Evolutionary conservation across 2,888 invertebrate genomes (phyloP), one percentile per base, ranked within the genome.

Genomic region (Meta bourneti): DNA sequence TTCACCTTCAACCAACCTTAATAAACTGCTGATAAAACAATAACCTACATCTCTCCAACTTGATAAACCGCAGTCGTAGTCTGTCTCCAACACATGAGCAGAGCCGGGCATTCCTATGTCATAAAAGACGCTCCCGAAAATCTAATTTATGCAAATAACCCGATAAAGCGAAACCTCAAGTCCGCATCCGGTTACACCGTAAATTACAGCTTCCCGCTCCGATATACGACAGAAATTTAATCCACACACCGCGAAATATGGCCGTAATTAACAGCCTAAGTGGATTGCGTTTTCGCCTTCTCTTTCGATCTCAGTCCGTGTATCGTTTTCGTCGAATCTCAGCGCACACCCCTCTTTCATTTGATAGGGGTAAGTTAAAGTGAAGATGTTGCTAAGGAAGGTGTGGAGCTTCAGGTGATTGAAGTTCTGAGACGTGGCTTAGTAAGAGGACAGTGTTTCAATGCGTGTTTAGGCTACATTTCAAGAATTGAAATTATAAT

Each of bases 121-220:
- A 72, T 79, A 87, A 80, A 87, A 54, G 48, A 54, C 77, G n/a
- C 54, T 48, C 72, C n/a, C 77, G 7, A 48, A 75, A 71, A 89
- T 89, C 78, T 89, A 89, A 89, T 89, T 89, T 83, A 89, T 89
- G 89, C 82, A 89, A 89, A 89, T 89, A 83, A 83, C 89, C 70
- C 83, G 89, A 83, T 89, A 89, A 61, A 89, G 82, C 89, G 83
- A 89, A 89, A 89, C 89, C 89, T 89, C 89, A 83, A 83, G 83
- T 75, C 77, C 54, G 89, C 54, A 83, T 89, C 83, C 83, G 49
- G 52, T 89, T 82, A 77, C 89, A 83, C 54, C 77, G 77, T 83
- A 77, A 71, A 89, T 89, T 87, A 79, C 75, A 49, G 74, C 69
- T 72, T 34, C 75, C 49, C 74, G 34, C 48, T 71, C 87, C 87